A percentile compares a stretch with the other conserved stretches of the same genome.
Evolutionary conservation across 2,888 invertebrate species (phyloP).

Genomic region (Sepioteuthis lessoniana): DNA sequence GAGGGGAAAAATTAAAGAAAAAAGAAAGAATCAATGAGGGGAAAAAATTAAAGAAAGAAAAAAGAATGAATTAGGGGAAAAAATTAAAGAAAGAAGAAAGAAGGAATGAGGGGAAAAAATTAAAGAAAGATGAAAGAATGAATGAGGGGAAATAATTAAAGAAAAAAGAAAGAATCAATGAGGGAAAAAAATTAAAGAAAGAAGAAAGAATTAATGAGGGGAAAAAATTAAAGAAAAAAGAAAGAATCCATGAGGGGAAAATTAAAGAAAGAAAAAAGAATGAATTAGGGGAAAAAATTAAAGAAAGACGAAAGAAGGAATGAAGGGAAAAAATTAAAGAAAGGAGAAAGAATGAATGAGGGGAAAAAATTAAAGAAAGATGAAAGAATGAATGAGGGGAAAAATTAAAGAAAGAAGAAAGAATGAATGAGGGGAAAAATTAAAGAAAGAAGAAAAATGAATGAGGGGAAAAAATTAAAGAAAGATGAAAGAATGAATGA

Average conservation of each 20-base stretch:
- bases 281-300: too few relatives aligned
- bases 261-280: too few relatives aligned
- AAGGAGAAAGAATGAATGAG: not conserved
- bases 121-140: not conserved
- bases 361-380: not conserved
- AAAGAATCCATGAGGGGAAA: too few relatives aligned
- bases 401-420: too few relatives aligned
- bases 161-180: not conserved
- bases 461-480: not conserved
- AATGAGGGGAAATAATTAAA: not conserved
- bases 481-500: not conserved
- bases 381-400: too few relatives aligned
- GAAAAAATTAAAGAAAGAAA: not conserved
- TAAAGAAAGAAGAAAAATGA: not conserved
- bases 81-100: too few relatives aligned
- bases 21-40: not conserved
- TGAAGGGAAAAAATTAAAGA: not conserved
- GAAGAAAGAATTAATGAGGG: too few relatives aligned
- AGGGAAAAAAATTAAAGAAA: too few relatives aligned
- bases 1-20: not conserved
- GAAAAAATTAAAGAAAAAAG: too few relatives aligned
- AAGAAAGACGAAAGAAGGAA: too few relatives aligned
- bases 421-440: too few relatives aligned
- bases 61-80: too few relatives aligned
- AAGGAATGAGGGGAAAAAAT: not conserved